Base-by-base conservation (phyloP, 2,888 invertebrate genomes). In the Cephus nigrinus region DNA sequence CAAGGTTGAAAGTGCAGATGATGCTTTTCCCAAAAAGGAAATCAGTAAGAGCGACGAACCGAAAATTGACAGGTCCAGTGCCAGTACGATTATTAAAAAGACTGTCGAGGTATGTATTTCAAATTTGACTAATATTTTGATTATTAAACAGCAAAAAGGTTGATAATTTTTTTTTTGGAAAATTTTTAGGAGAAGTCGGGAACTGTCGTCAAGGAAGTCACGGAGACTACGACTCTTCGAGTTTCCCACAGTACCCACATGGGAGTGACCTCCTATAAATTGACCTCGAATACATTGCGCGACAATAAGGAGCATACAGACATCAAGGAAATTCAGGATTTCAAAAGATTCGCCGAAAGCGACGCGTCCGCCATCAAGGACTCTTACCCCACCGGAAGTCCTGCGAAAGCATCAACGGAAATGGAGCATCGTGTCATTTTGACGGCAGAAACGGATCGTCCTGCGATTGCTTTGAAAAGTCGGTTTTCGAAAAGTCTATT, bases 201-300 rank as follows among this genome's bases (percentile, higher is more conserved):
- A 11, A 93, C 93, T 84, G 91, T 93, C 23, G 92, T 92, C 0
- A 92, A 92, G 80, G 93, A 93, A 87, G 92, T 92, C 2, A 92
- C 92, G 4, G 93, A 93, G 84, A 93, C 92, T n/a, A 93, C 93
- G 31, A 92, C 93, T 79, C 89, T 93, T 34, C 92, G 92, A 76
- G 92, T 93, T 9, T 92, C 93, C 32, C 93, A 93, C 79, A 92
- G 92, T 75, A 93, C 93, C 78, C 91, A 92, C 31, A 85, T 93
- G 76, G 93, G 92, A 4, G 92, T 93, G n/a, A 90, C 93, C 30
- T 93, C 93, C 2, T 93, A 92, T 85, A 93, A 93, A 32, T 85
- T 93, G 73, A 92, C 92, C 36, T 92, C 93, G 1, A 93, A 93
- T 83, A 92, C 92, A 0, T 89, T 92, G 3, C 87, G 90, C 76